These are phyloP conservation scores for Calameuta filiformis DNA, from an alignment of 2,888 invertebrate genomes.

Conservation along the genomic window DNA sequence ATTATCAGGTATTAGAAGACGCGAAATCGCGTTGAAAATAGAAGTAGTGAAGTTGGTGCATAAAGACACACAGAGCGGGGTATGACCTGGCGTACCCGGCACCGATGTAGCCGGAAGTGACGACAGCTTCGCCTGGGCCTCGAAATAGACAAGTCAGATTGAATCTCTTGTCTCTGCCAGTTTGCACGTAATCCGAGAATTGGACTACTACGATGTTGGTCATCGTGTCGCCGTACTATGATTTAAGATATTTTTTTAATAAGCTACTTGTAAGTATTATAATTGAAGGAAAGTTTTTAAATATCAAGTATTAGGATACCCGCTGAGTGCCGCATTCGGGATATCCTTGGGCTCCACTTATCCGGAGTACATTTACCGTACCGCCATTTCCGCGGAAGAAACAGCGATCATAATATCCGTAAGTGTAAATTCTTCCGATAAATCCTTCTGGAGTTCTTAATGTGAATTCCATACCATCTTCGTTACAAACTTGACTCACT, in stretches of 20 bases:
- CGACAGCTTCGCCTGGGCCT: conserved; percentile 92
- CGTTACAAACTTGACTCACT: conserved; percentile 92
- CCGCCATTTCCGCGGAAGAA: conserved; percentile 93
- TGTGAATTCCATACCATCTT: conserved; percentile 95
- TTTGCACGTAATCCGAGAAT: conserved; percentile 93
- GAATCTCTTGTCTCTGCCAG: conserved; percentile 89
- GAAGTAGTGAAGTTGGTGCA: background rate
- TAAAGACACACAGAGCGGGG: background rate
- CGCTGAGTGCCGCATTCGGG: conserved; percentile 93
- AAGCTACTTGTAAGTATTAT: background rate
- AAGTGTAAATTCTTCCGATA: conserved; percentile 89
- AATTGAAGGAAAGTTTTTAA: background rate
- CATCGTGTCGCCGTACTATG: conserved; percentile 91
- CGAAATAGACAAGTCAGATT: conserved; percentile 93
- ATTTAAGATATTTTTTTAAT: conserved; percentile 28
- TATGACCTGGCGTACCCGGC: conserved; percentile 77
- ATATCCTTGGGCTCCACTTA: conserved; percentile 91
- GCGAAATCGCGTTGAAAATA: background rate
- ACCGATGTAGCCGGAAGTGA: conserved; percentile 92
- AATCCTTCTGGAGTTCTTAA: conserved; percentile 89
- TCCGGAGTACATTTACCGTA: conserved; percentile 82
- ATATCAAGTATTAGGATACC: conserved; percentile 63
- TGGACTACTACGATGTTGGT: conserved; percentile 95
- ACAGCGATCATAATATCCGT: conserved; percentile 90
- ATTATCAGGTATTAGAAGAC: background rate